Conservation (phyloP, 2,888 invertebrate species). For the Drosophila subquinaria region DNA sequence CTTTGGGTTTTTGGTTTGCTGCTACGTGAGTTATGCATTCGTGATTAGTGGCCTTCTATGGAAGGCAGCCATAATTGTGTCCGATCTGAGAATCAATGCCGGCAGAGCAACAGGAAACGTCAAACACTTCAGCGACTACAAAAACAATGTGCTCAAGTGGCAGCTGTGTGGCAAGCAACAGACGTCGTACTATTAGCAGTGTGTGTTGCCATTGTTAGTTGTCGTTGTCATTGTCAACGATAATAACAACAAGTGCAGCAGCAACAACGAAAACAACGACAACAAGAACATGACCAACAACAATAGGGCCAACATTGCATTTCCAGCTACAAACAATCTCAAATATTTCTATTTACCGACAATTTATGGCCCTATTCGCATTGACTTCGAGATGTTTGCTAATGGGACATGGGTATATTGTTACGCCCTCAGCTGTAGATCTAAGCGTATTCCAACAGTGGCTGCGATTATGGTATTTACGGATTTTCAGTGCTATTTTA, state of each 20-base stretch:
- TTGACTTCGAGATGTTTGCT: slow-evolving; percentile 3
- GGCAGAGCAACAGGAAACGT: slow-evolving; percentile 61
- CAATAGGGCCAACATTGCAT: slow-evolving; percentile 33
- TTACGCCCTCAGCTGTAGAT: slow-evolving; percentile 1
- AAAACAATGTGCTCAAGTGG: slow-evolving; percentile 63
- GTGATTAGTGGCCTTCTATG: slow-evolving; percentile 50
- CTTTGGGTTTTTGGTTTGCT: slow-evolving; percentile 28
- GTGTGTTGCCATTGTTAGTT: slow-evolving; percentile 55
- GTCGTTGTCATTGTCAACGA: slow-evolving; percentile 60
- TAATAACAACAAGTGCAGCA: slow-evolving; percentile 42
- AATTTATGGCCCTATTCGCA: slow-evolving; percentile 8
- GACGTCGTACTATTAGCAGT: slow-evolving; percentile 34
- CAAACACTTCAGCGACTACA: slow-evolving; percentile 61
- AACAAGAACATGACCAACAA: slow-evolving; percentile 12
- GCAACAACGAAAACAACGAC: slow-evolving; percentile 24
- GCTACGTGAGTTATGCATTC: slow-evolving; percentile 60
- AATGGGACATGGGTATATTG: slow-evolving; percentile 1
- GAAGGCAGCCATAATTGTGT: slow-evolving; percentile 43
- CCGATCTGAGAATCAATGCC: slow-evolving; percentile 46
- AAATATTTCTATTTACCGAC: slow-evolving; percentile 7
- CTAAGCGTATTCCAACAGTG: not conserved
- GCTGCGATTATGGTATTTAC: not conserved
- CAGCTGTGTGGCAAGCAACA: slow-evolving; percentile 27
- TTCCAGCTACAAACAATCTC: slow-evolving; percentile 40
- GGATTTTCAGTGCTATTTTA: not conserved